phyloP scores from a whole-genome alignment of 2,888 invertebrate genomes.

The Ichneumoninae sp. region DNA sequence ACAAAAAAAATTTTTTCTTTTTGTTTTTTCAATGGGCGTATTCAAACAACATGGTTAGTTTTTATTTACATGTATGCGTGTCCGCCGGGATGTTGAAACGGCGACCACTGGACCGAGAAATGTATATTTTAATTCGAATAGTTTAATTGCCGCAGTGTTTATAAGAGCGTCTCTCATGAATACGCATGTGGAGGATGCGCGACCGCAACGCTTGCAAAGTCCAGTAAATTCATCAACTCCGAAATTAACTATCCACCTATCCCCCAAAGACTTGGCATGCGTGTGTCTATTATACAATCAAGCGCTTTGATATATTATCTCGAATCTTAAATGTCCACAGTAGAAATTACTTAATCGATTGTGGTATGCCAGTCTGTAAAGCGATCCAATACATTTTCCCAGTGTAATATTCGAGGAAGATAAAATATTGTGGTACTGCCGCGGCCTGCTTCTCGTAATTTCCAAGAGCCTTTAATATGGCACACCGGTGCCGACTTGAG shows the following conservation, averaged over 20 bases:
- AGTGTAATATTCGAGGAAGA: background rate
- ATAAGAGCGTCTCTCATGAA: conserved; percentile 81
- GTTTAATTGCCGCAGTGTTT: conserved; percentile 80
- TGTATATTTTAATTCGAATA: conserved; percentile 82
- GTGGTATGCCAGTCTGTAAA: no score
- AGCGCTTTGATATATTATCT: conserved; percentile 5
- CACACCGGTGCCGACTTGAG: conserved; percentile 69
- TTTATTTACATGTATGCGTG: conserved; percentile 10
- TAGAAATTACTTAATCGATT: no score
- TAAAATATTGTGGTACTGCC: background rate
- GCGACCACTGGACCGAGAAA: conserved; percentile 75
- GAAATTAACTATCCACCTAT: conserved; percentile 66
- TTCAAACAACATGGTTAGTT: no score
- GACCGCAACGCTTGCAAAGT: conserved; percentile 66
- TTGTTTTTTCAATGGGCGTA: no score
- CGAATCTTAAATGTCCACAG: conserved; percentile 8
- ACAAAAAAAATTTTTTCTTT: no score
- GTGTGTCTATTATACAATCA: background rate
- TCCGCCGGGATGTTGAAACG: conserved; percentile 72
- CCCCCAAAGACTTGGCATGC: conserved; percentile 9
- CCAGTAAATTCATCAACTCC: conserved; percentile 77
- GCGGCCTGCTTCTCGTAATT: conserved; percentile 75
- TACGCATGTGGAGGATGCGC: conserved; percentile 74
- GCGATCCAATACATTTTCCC: background rate
- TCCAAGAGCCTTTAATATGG: conserved; percentile 81